A percentile compares a stretch with the other conserved stretches of the same genome.
Conservation (phyloP, 2,888 invertebrate species). For the Cecidostiba fungosa region DNA sequence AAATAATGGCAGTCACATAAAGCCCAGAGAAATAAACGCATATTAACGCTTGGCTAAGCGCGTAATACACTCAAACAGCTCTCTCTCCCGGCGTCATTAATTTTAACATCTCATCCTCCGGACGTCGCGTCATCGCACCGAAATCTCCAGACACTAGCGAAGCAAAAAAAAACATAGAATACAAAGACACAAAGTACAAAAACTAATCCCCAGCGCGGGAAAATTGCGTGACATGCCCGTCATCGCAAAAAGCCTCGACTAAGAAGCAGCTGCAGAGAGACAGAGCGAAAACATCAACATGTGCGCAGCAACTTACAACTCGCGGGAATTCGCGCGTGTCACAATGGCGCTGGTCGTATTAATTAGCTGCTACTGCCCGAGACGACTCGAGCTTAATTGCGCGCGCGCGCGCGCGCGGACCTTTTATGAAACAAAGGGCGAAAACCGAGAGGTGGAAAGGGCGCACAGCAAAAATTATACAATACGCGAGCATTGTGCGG, state of each 20-base stretch:
- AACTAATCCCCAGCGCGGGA: background rate
- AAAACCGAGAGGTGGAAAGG: background rate
- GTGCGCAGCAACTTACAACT: background rate
- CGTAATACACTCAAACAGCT: background rate
- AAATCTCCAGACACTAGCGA: background rate
- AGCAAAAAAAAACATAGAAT: background rate
- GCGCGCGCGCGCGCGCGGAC: background rate
- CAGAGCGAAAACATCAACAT: background rate
- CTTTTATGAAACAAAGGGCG: constrained; percentile 20
- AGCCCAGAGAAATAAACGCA: background rate
- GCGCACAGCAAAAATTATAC: background rate
- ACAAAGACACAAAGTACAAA: background rate
- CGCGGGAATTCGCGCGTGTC: constrained; percentile 9
- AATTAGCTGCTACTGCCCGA: constrained; percentile 40
- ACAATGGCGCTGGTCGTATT: constrained; percentile 24
- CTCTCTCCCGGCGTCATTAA: background rate
- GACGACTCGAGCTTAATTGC: constrained; percentile 38
- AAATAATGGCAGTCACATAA: background rate
- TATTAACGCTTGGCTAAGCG: background rate
- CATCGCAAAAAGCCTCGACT: background rate
- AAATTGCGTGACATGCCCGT: background rate
- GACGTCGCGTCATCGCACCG: background rate
- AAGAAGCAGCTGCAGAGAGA: background rate
- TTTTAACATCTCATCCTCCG: background rate
- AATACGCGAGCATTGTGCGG: constrained; percentile 15